Evolutionary conservation across 2,113 vertebrate genomes (phyloP).

Genomic region (Cryptomyrus ogoouensis): DNA sequence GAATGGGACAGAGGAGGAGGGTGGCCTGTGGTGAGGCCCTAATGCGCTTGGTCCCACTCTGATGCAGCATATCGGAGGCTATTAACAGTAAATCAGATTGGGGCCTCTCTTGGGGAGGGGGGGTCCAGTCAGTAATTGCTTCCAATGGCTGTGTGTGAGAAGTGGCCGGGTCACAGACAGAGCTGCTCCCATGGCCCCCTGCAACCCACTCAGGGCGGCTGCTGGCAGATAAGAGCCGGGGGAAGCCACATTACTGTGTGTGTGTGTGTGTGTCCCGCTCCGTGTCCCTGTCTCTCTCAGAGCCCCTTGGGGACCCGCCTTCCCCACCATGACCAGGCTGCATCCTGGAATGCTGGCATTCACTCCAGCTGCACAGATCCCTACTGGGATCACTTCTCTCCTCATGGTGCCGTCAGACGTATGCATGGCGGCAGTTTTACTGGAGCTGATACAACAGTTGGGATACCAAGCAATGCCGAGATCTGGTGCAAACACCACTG

Average conservation of each 20-base stretch:
- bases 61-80: constrained; percentile 16
- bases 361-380: background rate
- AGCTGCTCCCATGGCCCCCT: constrained; percentile 3
- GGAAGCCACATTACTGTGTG: background rate
- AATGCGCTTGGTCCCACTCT: constrained; percentile 10
- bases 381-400: background rate
- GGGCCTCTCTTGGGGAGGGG: constrained; percentile 3
- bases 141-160: constrained; percentile 9
- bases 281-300: background rate
- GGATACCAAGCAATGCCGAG: background rate
- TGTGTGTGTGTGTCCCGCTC: background rate
- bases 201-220: background rate
- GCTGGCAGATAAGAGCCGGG: background rate
- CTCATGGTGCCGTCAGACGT: background rate
- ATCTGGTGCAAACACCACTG: background rate
- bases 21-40: background rate
- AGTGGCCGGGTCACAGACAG: constrained; percentile 10
- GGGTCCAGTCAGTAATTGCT: constrained; percentile 23
- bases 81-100: constrained; percentile 29
- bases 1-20: background rate
- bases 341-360: background rate
- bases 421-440: background rate
- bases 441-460: background rate
- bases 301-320: background rate
- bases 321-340: background rate